A percentile compares a stretch with the other conserved stretches of the same genome.
These are phyloP conservation scores for Centropyge bicolor DNA, from an alignment of 2,797 vertebrate genomes.

Conservation along the genomic window DNA sequence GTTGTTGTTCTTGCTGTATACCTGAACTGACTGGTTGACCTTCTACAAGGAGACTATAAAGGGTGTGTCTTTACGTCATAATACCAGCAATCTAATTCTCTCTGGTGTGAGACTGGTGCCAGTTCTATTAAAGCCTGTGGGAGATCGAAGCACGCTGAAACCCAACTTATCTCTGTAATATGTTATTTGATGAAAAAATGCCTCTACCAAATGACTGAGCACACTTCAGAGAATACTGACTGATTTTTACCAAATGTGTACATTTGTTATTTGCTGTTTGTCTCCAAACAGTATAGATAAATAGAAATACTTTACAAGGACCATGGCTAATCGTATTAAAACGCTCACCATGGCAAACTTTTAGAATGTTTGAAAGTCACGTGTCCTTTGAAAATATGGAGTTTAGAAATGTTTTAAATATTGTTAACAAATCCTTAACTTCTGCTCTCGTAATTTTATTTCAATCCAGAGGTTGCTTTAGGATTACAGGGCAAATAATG, in stretches of 20 bases:
- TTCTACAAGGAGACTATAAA: too few relatives aligned
- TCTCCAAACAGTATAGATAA: neutral
- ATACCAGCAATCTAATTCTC: neutral
- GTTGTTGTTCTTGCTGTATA: slow-evolving; percentile 7
- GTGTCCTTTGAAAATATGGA: too few relatives aligned
- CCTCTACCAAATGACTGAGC: neutral
- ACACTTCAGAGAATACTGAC: neutral
- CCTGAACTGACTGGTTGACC: slow-evolving; percentile 26
- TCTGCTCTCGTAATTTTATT: too few relatives aligned
- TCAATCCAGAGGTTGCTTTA: too few relatives aligned
- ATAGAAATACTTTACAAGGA: too few relatives aligned
- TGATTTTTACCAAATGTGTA: neutral
- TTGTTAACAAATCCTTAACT: too few relatives aligned
- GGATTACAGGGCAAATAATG: too few relatives aligned
- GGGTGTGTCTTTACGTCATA: too few relatives aligned
- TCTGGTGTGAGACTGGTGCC: neutral
- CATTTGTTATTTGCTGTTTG: neutral
- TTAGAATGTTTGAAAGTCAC: too few relatives aligned
- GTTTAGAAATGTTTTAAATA: too few relatives aligned
- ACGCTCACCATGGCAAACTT: too few relatives aligned
- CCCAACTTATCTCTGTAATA: neutral
- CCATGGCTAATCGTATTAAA: too few relatives aligned
- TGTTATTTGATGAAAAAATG: neutral
- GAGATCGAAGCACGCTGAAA: neutral
- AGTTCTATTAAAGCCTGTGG: neutral